Evolutionary conservation across 2,113 vertebrate species (phyloP), one percentile per base, ranked within the genome.

Genomic region (Perca flavescens): DNA sequence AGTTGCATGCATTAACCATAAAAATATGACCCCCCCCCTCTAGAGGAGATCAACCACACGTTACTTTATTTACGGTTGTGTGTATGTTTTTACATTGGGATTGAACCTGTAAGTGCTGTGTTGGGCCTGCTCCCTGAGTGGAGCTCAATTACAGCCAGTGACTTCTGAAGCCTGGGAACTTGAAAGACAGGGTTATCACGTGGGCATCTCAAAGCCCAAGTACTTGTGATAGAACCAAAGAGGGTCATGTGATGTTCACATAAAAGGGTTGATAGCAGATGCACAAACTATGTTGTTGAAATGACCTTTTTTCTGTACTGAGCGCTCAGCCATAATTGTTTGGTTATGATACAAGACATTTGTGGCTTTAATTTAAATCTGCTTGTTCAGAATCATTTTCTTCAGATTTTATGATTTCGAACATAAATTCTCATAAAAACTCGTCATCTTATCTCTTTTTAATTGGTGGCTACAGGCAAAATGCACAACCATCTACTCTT

Each of bases 171-270:
- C 62, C 86, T 68, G 74, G 75, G 71, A 77, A 87, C 81, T 74
- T 89, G 80, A 92, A 86, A 91, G 87, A 76, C 64, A 14, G 70
- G 83, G 87, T 91, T 91, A 94, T 94, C 94, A 83, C 77, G 52
- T 74, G 86, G 83, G 63, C 81, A 90, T 92, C 91, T 89, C 83
- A 84, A 83, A 88, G 86, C 62, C 70, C 63, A 66, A 92, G 88
- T 56, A 25, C 85, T 67, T 53, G 54, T 52, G 83, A 78, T 74
- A 62, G 68, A 87, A 63, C 58, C 72, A 79, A 17, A 77, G 72
- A 86, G 69, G 61, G 36, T 63, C 79, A 68, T 86, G 78, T 86
- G 80, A 85, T 85, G 84, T 84, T 80, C 83, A 71, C 46, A 79
- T 56, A 74, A 76, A 43, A 63, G 34, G 53, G 70, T 58, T 25